Evolutionary conservation across 2,797 vertebrate species (phyloP).

Genomic region (Anabacerthia variegaticeps): DNA sequence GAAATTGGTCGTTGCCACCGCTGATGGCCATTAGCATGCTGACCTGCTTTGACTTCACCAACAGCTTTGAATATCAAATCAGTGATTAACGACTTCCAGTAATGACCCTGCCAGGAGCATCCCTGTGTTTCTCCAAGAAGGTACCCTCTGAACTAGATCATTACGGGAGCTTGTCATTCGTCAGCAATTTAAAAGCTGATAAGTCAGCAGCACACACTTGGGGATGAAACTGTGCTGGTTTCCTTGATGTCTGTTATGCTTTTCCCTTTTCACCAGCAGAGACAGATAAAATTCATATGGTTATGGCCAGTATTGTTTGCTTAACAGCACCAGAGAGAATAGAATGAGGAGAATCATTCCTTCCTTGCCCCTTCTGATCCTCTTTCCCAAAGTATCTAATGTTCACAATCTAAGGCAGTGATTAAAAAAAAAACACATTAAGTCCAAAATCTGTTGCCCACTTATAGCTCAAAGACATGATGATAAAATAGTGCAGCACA

Average conservation of each 20-base stretch:
- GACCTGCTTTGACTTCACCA: slow-evolving; percentile 58
- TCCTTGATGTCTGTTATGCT: neutral
- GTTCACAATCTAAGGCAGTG: neutral
- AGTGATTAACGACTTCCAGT: slow-evolving; percentile 61
- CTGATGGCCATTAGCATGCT: slow-evolving; percentile 64
- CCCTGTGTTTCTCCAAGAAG: slow-evolving; percentile 50
- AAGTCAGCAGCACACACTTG: neutral
- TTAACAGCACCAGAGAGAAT: neutral
- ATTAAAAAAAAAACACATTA: neutral
- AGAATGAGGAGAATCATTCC: neutral
- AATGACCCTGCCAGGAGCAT: slow-evolving; percentile 54
- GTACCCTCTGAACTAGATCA: slow-evolving; percentile 49
- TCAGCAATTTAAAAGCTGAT: slow-evolving; percentile 61
- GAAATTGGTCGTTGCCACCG: slow-evolving; percentile 59
- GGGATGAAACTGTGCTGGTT: neutral
- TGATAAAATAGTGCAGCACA: rapidly evolving
- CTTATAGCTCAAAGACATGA: neutral
- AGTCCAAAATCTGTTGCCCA: neutral
- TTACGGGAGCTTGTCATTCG: slow-evolving; percentile 56
- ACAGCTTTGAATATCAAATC: slow-evolving; percentile 69
- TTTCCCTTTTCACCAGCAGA: neutral
- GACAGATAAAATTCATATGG: neutral
- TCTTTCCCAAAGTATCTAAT: neutral
- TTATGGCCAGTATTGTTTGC: neutral
- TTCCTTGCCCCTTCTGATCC: neutral